Evolutionary conservation across 1,140 invertebrate species (phyloP).

Genomic region (Sminthurinus signatus): DNA sequence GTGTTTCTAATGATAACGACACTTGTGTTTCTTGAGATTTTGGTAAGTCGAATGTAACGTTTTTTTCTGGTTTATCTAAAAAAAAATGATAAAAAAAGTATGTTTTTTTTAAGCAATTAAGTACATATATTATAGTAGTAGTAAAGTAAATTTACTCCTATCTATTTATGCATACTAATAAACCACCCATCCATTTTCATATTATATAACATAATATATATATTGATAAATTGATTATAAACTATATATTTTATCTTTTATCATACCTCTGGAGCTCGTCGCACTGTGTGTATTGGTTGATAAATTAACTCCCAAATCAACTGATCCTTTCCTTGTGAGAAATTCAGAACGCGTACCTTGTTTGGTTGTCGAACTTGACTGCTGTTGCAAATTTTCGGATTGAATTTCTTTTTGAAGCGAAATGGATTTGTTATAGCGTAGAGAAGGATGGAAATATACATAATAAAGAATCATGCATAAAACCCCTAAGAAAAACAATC

Average conservation of each 20-base stretch:
- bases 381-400: background rate
- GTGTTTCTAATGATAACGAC: slow-evolving; percentile 5
- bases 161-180: no score
- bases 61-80: no score
- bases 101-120: no score
- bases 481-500: slow-evolving; percentile 48
- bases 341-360: slow-evolving; percentile 20
- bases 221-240: no score
- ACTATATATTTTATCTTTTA: no score
- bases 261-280: slow-evolving; percentile 30
- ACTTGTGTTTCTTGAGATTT: background rate
- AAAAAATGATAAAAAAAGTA: no score
- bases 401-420: background rate
- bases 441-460: slow-evolving; percentile 48
- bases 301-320: slow-evolving; percentile 23
- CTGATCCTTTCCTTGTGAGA: slow-evolving; percentile 28
- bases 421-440: background rate
- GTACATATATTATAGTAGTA: no score
- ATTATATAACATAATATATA: no score
- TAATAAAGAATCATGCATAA: slow-evolving; percentile 50
- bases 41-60: slow-evolving; percentile 31
- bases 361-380: background rate
- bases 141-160: no score
- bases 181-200: no score
- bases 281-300: slow-evolving; percentile 24